Evolutionary conservation across 2,797 vertebrate species (phyloP).

Genomic region (Odontamblyopus rebecca): DNA sequence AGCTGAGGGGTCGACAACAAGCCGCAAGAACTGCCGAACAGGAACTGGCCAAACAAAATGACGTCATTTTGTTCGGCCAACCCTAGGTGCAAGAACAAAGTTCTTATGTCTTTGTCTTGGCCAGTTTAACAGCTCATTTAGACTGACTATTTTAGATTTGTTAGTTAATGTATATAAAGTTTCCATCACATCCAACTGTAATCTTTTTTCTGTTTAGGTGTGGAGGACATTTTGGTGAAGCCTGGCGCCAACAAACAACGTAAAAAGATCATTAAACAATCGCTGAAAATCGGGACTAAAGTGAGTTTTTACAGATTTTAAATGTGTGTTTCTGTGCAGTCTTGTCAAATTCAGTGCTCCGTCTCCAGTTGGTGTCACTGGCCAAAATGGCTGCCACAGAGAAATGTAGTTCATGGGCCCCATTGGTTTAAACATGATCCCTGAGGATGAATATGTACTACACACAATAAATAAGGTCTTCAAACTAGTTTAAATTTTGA

Average conservation of each 20-base stretch:
- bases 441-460: constrained; percentile 50
- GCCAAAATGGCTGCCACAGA: constrained; percentile 59
- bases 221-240: constrained; percentile 96
- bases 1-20: too few species aligned
- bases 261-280: constrained; percentile 82
- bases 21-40: too few species aligned
- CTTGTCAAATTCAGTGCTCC: constrained; percentile 63
- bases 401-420: constrained; percentile 51
- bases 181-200: neutral
- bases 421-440: constrained; percentile 13
- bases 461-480: constrained; percentile 24
- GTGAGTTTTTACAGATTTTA: constrained; percentile 56
- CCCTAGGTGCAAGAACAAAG: too few species aligned
- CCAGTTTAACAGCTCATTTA: too few species aligned
- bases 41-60: too few species aligned
- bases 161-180: too few species aligned
- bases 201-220: constrained; percentile 71
- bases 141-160: too few species aligned
- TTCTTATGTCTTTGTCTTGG: too few species aligned
- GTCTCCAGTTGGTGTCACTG: constrained; percentile 47
- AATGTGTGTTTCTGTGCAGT: constrained; percentile 17
- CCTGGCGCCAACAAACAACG: constrained; percentile 82
- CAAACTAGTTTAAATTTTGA: too few species aligned
- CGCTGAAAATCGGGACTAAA: constrained; percentile 80
- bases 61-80: too few species aligned